A percentile compares a stretch with the other conserved stretches of the same genome.
Evolutionary conservation across 2,113 vertebrate species (phyloP).

Genomic region (Rhea americana): DNA sequence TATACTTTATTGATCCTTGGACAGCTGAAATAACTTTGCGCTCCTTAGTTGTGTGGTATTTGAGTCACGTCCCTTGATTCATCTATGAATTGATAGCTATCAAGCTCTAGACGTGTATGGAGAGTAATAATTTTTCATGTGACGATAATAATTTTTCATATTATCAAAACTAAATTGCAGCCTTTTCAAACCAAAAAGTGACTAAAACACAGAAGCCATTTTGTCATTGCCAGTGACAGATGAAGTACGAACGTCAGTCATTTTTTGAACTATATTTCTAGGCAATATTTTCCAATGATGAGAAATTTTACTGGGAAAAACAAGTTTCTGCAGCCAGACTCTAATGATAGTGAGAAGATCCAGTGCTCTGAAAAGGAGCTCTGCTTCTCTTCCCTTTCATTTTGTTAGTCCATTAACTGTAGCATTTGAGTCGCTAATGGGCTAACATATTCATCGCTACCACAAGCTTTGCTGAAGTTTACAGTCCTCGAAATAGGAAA

Average conservation of each 20-base stretch:
- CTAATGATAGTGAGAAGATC: constrained; percentile 8
- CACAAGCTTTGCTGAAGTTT: constrained; percentile 34
- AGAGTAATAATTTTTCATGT: not conserved
- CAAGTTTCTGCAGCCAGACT: not conserved
- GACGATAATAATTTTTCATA: not conserved
- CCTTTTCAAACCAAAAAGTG: not conserved
- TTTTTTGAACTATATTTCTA: not conserved
- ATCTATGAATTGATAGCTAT: not conserved
- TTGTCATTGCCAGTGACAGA: not conserved
- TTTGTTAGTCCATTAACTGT: not conserved
- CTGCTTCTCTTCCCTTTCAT: constrained; percentile 4
- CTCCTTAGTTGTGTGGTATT: not conserved
- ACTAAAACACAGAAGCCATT: not conserved
- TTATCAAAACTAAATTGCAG: not conserved
- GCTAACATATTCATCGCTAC: not conserved
- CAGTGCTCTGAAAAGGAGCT: not conserved
- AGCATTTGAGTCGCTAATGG: constrained; percentile 5
- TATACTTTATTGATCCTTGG: not conserved
- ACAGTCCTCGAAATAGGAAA: constrained; percentile 11
- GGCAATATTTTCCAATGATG: not conserved
- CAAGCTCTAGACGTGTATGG: not conserved
- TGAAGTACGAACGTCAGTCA: not conserved
- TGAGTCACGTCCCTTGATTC: not conserved
- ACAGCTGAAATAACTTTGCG: not conserved
- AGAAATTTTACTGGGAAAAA: not conserved